Percentiles rank a stretch among this genome's conserved stretches.
Conservation (phyloP, 1,140 invertebrate species). For the Brachionus angularis region DNA sequence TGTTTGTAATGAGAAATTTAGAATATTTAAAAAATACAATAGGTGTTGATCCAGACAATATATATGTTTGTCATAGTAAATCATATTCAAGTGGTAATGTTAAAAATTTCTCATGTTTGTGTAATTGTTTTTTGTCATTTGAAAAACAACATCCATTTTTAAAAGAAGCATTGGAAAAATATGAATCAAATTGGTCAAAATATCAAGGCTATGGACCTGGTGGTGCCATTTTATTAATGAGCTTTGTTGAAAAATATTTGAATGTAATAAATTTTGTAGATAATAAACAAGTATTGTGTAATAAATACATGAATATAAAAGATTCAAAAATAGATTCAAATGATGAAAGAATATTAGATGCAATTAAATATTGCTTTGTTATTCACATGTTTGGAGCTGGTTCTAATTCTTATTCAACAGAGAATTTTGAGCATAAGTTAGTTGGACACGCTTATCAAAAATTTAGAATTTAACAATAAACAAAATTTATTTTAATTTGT, state of each 20-base stretch:
- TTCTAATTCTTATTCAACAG: not conserved
- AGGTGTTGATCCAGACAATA: too few species aligned
- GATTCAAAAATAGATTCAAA: not conserved
- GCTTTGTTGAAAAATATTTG: conserved; percentile 4
- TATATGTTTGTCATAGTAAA: conserved; percentile 5
- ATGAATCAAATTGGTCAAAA: not conserved
- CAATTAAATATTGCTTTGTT: not conserved
- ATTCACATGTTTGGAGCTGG: conserved; percentile 5
- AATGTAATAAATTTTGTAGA: not conserved
- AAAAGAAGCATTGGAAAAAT: not conserved
- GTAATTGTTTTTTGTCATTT: not conserved
- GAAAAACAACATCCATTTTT: conserved; percentile 12
- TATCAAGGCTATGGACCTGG: conserved; percentile 5
- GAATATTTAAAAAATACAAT: not conserved
- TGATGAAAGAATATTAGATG: not conserved
- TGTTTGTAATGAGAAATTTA: not conserved
- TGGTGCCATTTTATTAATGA: conserved; percentile 7
- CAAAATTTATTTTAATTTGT: too few species aligned
- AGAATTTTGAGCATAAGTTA: not conserved
- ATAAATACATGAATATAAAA: not conserved
- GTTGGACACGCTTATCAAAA: not conserved
- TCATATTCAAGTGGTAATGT: not conserved
- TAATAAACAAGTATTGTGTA: not conserved
- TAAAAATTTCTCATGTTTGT: conserved; percentile 1
- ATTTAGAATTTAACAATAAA: too few species aligned